Evolutionary conservation across 2,888 invertebrate genomes (phyloP), one percentile per base, ranked within the genome.

Genomic region (Parapristionchus giblindavisi): DNA sequence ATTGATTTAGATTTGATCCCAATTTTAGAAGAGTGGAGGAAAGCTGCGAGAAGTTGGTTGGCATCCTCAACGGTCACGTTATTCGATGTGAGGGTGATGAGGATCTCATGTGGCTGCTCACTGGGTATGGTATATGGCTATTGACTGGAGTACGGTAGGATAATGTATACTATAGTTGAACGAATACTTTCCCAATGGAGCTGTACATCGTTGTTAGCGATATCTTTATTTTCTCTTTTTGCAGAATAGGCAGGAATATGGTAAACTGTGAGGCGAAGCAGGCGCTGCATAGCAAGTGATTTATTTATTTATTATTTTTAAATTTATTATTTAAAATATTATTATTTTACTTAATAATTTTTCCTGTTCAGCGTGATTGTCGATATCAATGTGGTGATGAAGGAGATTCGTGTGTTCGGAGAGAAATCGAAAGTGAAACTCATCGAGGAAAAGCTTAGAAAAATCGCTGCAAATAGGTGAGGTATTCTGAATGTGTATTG

Each of bases 371-470:
- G 63, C 32, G 63, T 65, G 14, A 21, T 65, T 3, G 43, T 65
- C 2, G 63, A 65, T 29, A 43, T 65, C 43, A 43, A 65, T 14
- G 63, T 65, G 40, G 4, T 65, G 29, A 43, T 40, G 14, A 65
- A 65, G 63, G 63, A 65, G 63, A 65, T 65, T 43, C 43, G 63
- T 14, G 8, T 65, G 29, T 36, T 65, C 29, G 63, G 63, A 65
- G 63, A 65, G 63, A 65, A 17, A 17, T 40, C 3, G 5, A 36
- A 65, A 3, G 48, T 21, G 43, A 17, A 27, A 3, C 29, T 29
- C 1, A 43, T 65, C 2, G 43, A 40, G 40, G 32, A 14, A 3
- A 43, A 32, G 32, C 29, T 65, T 40, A 65, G 29, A 36, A 29
- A 24, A 2, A 65, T 65, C n/a, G 43, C 29, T 0, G 32, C 21